Percentiles rank a stretch among this genome's conserved stretches.
These are phyloP conservation scores for Cephonodes hylas DNA, from an alignment of 2,888 invertebrate genomes.

Conservation along the genomic window DNA sequence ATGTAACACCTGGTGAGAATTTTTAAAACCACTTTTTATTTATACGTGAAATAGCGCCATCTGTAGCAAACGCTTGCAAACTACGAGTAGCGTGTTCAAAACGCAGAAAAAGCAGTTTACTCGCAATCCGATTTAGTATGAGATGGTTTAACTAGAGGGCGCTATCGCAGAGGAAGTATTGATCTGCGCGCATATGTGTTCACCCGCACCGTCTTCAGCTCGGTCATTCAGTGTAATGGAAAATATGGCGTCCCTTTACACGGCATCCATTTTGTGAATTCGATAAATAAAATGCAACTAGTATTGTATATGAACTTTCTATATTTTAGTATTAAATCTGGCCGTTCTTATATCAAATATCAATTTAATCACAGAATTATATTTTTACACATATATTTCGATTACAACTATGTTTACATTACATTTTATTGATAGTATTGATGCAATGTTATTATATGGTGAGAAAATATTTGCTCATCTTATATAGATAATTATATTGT, in stretches of 20 bases:
- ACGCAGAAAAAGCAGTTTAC: background rate
- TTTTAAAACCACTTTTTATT: background rate
- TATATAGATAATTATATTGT: slow-evolving; percentile 5
- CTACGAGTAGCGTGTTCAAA: slow-evolving; percentile 15
- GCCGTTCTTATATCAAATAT: slow-evolving; percentile 9
- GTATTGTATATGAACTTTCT: slow-evolving; percentile 6
- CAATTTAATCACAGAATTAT: slow-evolving; percentile 11
- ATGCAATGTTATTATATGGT: background rate
- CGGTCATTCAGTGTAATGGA: background rate
- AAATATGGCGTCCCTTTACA: slow-evolving; percentile 29
- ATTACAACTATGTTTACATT: slow-evolving; percentile 9
- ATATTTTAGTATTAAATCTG: slow-evolving; percentile 10
- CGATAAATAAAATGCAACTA: slow-evolving; percentile 7
- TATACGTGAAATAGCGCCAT: background rate
- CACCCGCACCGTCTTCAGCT: background rate
- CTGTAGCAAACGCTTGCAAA: background rate
- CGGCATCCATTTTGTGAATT: slow-evolving; percentile 33
- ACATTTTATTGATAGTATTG: slow-evolving; percentile 5
- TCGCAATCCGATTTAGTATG: background rate
- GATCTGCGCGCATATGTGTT: background rate
- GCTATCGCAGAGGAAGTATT: slow-evolving; percentile 4
- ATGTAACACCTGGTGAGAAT: too few relatives aligned
- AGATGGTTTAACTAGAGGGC: slow-evolving; percentile 18
- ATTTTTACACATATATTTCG: slow-evolving; percentile 6
- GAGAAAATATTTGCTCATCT: slow-evolving; percentile 10